phyloP scores from a whole-genome alignment of 2,113 vertebrate species.

The Halichoerus grypus region DNA sequence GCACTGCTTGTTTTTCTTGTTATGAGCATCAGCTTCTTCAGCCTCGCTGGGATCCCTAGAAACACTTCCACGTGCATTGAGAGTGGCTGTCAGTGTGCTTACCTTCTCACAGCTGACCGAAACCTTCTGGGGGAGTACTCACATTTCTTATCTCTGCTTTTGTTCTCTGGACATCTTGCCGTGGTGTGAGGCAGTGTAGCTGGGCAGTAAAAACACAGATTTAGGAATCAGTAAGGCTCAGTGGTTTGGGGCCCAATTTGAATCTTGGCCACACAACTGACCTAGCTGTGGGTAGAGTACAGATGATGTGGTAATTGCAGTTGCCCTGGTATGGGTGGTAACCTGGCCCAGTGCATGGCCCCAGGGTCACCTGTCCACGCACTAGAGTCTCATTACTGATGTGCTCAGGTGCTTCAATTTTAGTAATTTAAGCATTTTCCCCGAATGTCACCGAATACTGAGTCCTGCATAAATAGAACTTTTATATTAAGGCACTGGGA shows the following conservation, averaged over 20 bases:
- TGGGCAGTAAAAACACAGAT: neutral
- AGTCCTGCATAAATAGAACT: slow-evolving; percentile 33
- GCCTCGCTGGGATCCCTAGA: neutral
- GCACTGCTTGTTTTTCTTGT: neutral
- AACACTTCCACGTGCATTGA: rapidly evolving
- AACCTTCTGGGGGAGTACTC: neutral
- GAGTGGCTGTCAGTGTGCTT: neutral
- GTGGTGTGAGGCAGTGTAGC: neutral
- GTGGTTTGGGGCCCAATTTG: neutral
- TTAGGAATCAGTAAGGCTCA: neutral
- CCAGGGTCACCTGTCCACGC: rapidly evolving
- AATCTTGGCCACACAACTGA: too few species aligned
- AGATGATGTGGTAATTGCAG: rapidly evolving
- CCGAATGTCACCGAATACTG: neutral
- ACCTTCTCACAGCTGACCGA: neutral
- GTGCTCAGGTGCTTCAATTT: neutral
- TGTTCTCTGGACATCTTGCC: neutral
- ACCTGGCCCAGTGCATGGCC: neutral
- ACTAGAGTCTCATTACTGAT: neutral
- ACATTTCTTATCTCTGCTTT: neutral
- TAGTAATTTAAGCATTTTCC: slow-evolving; percentile 42
- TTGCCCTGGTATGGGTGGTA: neutral
- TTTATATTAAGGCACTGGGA: slow-evolving; percentile 56
- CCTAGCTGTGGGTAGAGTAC: neutral
- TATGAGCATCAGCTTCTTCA: neutral